Evolutionary conservation across 2,888 invertebrate genomes (phyloP).

Genomic region (Eupithecia pulchellata): DNA sequence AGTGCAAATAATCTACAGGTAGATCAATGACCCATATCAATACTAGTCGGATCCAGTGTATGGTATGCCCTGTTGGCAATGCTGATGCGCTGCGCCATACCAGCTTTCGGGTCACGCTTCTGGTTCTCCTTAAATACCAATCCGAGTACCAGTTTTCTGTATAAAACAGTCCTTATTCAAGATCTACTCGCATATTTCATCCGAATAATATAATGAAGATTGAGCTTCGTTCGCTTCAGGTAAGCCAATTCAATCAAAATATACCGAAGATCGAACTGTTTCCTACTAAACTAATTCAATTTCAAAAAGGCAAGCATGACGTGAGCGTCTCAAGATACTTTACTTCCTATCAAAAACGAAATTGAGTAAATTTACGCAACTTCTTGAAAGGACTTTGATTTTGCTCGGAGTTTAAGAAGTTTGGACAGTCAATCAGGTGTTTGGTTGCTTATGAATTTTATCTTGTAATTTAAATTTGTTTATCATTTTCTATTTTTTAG

Average conservation of each 20-base stretch:
- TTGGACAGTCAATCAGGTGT: conserved; percentile 29
- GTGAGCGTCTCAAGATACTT: conserved; percentile 12
- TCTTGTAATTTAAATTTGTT: not conserved
- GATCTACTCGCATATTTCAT: too few species aligned
- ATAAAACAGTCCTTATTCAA: too few species aligned
- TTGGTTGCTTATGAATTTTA: conserved; percentile 23
- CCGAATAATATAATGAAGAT: not conserved
- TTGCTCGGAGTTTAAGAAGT: conserved; percentile 17
- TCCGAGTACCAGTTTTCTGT: too few species aligned
- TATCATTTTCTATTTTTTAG: not conserved
- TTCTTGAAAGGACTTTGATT: conserved; percentile 33
- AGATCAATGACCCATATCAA: too few species aligned
- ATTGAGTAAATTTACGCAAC: conserved; percentile 32
- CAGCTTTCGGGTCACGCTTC: too few species aligned
- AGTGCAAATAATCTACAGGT: too few species aligned
- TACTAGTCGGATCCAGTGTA: too few species aligned
- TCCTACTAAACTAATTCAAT: conserved; percentile 4
- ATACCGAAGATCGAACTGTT: not conserved
- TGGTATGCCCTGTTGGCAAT: too few species aligned
- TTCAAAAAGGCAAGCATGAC: conserved; percentile 11
- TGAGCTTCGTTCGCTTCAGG: not conserved
- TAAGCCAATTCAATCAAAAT: not conserved
- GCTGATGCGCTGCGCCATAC: too few species aligned
- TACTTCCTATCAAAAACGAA: conserved; percentile 37
- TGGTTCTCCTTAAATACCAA: too few species aligned